Evolutionary conservation across 2,797 vertebrate genomes (phyloP).

Genomic region (Picus viridis): DNA sequence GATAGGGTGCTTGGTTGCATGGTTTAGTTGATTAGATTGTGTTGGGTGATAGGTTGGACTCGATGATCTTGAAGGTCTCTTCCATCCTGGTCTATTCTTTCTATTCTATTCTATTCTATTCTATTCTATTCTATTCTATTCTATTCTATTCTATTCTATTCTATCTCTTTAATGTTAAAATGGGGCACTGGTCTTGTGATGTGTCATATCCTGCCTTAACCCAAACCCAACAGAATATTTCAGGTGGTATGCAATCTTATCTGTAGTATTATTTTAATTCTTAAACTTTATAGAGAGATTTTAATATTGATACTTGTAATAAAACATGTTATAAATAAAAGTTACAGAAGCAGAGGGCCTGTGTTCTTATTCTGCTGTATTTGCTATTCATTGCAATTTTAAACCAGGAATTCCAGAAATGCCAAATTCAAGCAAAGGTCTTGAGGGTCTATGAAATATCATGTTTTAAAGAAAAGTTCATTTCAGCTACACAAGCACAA

Average conservation of each 20-base stretch:
- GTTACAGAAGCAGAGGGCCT: neutral
- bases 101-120: too few species aligned
- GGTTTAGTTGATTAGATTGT: too few species aligned
- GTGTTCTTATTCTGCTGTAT: neutral
- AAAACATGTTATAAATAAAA: neutral
- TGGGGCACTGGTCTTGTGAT: neutral
- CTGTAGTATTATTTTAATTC: neutral
- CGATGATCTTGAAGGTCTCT: too few species aligned
- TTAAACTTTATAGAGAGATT: neutral
- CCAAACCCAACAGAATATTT: neutral
- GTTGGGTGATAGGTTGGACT: too few species aligned
- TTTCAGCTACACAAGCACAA: neutral
- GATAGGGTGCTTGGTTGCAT: too few species aligned
- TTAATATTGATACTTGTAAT: neutral
- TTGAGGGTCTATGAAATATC: slow-evolving; percentile 12
- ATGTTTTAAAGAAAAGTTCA: slow-evolving; percentile 62
- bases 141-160: too few species aligned
- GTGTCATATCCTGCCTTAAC: neutral
- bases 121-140: too few species aligned
- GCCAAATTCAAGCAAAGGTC: slow-evolving; percentile 23
- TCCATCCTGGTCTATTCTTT: too few species aligned
- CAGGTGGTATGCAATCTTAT: neutral
- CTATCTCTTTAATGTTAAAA: neutral
- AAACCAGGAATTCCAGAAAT: slow-evolving; percentile 53
- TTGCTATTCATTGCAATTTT: slow-evolving; percentile 38